Evolutionary conservation across 2,888 invertebrate species (phyloP).

Genomic region (Timema cristinae): DNA sequence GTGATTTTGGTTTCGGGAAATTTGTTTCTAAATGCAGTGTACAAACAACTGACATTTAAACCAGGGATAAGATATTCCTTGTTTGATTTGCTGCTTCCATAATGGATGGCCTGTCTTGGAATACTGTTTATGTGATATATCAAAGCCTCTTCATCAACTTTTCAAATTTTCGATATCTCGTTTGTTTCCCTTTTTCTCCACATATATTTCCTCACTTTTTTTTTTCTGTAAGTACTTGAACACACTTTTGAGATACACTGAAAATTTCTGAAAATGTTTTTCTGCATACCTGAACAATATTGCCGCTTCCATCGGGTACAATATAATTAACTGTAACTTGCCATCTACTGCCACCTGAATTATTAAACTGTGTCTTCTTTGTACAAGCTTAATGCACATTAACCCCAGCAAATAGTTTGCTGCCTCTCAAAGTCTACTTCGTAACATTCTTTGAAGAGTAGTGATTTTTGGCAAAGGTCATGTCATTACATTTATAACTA

Average conservation of each 20-base stretch:
- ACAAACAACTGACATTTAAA: background rate
- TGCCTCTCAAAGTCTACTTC: background rate
- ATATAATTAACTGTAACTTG: conserved; percentile 31
- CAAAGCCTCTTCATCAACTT: background rate
- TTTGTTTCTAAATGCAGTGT: background rate
- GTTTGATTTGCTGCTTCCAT: background rate
- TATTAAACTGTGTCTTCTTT: background rate
- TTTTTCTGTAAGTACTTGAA: background rate
- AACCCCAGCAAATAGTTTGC: background rate
- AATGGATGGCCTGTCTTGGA: background rate
- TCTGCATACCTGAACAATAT: conserved; percentile 30
- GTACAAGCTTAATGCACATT: background rate
- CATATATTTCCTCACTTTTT: background rate
- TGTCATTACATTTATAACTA: background rate
- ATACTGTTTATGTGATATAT: background rate
- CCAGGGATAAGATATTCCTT: background rate
- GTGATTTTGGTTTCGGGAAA: background rate
- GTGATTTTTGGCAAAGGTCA: background rate
- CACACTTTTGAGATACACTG: conserved; percentile 9
- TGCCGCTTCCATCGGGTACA: conserved; percentile 32
- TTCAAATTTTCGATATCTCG: background rate
- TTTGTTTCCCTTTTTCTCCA: background rate
- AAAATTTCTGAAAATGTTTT: conserved; percentile 33
- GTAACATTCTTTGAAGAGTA: background rate
- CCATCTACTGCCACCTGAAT: conserved; percentile 28